These are phyloP conservation scores for Ramazzottius varieornatus DNA, from an alignment of 2,888 invertebrate genomes.

Conservation along the genomic window DNA sequence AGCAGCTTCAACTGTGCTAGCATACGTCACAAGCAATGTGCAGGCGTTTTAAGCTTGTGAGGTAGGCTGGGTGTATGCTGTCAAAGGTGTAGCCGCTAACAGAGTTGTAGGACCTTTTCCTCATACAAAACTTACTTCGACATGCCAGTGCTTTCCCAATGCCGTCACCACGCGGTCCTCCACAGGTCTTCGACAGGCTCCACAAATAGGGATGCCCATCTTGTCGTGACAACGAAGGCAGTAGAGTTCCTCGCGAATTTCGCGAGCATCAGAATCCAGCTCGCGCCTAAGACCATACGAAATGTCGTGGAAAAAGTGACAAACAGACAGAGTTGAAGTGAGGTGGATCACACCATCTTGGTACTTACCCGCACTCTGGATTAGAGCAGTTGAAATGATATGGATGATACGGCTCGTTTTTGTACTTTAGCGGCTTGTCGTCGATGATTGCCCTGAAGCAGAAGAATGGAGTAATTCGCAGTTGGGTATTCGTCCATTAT, in stretches of 20 bases:
- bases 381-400: conserved; percentile 88
- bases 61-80: too few relatives aligned
- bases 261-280: conserved; percentile 76
- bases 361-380: conserved; percentile 23
- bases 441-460: conserved; percentile 53
- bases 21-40: too few relatives aligned
- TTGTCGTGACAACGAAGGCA: conserved; percentile 94
- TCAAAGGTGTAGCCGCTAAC: too few relatives aligned
- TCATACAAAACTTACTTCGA: conserved; percentile 55
- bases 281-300: conserved; percentile 50
- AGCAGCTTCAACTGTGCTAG: too few relatives aligned
- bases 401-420: conserved; percentile 72
- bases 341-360: not conserved
- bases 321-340: conserved; percentile 1
- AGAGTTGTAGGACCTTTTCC: too few relatives aligned
- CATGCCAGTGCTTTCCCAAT: conserved; percentile 91
- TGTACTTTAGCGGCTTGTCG: conserved; percentile 45
- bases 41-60: too few relatives aligned
- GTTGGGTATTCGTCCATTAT: too few relatives aligned
- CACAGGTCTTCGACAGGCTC: conserved; percentile 90
- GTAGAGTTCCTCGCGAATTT: conserved; percentile 81
- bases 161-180: conserved; percentile 97
- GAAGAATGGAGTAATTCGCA: too few relatives aligned
- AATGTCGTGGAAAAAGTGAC: conserved; percentile 6
- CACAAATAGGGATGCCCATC: conserved; percentile 99